Percentiles rank a stretch among this genome's conserved stretches.
Evolutionary conservation across 1,140 invertebrate species (phyloP).

Genomic region (Planococcus citri): DNA sequence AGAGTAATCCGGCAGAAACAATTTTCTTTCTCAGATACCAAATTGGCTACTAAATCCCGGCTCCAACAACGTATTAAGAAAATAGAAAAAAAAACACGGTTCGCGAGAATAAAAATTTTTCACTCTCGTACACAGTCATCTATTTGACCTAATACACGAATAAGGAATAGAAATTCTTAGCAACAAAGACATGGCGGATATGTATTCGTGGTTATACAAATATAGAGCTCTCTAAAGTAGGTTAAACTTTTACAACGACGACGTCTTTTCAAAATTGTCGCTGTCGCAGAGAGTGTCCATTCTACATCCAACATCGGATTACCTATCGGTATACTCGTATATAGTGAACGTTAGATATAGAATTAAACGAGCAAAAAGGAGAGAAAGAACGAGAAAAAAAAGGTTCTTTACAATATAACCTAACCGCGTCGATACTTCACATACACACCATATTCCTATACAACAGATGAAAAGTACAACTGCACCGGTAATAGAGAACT

Average conservation of each 20-base stretch:
- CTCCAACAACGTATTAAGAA: background rate
- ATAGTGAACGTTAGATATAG: background rate
- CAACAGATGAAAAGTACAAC: too few species aligned
- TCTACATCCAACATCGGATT: too few species aligned
- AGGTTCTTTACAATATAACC: too few species aligned
- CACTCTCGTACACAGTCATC: background rate
- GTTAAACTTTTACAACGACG: conserved; percentile 8
- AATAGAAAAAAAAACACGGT: background rate
- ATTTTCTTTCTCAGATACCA: background rate
- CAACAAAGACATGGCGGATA: background rate
- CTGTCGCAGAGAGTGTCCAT: background rate
- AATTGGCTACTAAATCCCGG: conserved; percentile 6
- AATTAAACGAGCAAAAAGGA: background rate
- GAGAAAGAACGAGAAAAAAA: too few species aligned
- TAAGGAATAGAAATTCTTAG: too few species aligned
- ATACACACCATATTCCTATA: too few species aligned
- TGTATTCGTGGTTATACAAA: background rate
- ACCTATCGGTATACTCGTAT: too few species aligned
- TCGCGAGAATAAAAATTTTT: background rate
- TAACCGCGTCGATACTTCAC: too few species aligned
- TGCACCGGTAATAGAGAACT: background rate
- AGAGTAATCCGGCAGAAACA: background rate
- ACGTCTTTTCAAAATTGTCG: background rate
- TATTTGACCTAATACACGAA: background rate
- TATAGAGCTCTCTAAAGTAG: background rate